These are phyloP conservation scores for Labeo calbasu DNA, from an alignment of 2,797 vertebrate species.

Conservation along the genomic window DNA sequence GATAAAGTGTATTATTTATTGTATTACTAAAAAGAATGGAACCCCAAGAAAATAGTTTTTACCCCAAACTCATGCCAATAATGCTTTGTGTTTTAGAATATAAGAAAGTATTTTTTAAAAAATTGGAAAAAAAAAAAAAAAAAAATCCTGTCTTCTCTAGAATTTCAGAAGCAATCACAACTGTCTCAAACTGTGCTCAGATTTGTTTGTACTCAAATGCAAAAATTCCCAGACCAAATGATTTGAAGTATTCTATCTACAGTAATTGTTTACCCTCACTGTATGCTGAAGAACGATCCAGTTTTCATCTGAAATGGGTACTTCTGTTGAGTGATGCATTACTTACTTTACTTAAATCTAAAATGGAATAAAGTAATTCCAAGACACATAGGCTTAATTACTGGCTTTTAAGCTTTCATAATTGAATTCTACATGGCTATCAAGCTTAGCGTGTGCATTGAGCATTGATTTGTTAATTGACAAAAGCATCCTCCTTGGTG, in stretches of 20 bases:
- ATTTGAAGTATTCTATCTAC: background rate
- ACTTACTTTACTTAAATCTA: background rate
- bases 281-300: background rate
- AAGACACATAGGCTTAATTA: conserved; percentile 16
- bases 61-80: background rate
- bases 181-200: background rate
- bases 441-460: conserved; percentile 4
- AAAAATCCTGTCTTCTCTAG: too few species aligned
- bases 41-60: background rate
- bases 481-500: conserved; percentile 38
- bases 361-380: conserved; percentile 22
- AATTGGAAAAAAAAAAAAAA: too few species aligned
- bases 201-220: background rate
- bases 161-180: too few species aligned
- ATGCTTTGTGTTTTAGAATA: background rate
- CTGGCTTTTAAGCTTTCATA: conserved; percentile 8
- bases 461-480: conserved; percentile 49
- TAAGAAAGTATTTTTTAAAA: too few species aligned
- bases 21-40: background rate
- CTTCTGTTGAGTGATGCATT: background rate
- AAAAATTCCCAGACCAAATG: background rate
- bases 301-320: background rate
- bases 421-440: conserved; percentile 34
- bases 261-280: background rate
- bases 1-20: background rate